phyloP scores from a whole-genome alignment of 2,113 vertebrate species.

The Ceyx melanurus region DNA sequence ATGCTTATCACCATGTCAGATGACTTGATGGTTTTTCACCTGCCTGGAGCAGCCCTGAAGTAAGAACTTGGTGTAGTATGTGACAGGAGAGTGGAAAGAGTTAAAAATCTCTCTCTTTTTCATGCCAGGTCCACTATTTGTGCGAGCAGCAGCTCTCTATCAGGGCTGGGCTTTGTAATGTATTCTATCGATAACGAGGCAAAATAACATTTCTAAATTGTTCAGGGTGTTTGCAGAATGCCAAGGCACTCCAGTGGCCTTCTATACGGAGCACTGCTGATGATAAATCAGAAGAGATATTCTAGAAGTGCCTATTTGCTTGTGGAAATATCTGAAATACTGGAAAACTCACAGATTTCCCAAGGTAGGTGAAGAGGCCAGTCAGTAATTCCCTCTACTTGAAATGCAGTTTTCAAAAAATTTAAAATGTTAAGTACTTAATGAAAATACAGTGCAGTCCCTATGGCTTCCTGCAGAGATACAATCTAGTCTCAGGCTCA shows the following conservation, averaged over 20 bases:
- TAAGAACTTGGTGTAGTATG: not conserved
- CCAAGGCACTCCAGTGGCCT: constrained; percentile 40
- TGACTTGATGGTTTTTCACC: not conserved
- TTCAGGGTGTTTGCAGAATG: constrained; percentile 65
- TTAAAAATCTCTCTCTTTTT: constrained; percentile 38
- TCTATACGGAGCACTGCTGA: constrained; percentile 10
- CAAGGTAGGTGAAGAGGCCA: constrained; percentile 22
- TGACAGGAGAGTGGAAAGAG: not conserved
- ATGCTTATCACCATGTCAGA: not conserved
- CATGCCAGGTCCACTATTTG: constrained; percentile 11
- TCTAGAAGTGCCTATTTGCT: constrained; percentile 52
- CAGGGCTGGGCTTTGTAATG: constrained; percentile 57
- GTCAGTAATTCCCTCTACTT: constrained; percentile 33
- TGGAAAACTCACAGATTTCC: constrained; percentile 56
- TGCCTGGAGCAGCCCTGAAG: not conserved
- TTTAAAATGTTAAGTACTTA: constrained; percentile 26
- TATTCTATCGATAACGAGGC: constrained; percentile 62
- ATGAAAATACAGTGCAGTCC: not conserved
- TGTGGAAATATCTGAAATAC: constrained; percentile 65
- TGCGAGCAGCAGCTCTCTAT: constrained; percentile 42
- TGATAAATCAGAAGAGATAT: constrained; percentile 56
- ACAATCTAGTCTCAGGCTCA: not conserved
- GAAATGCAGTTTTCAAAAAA: constrained; percentile 40
- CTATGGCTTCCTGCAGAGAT: not conserved
- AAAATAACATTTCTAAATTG: constrained; percentile 63